A percentile compares a stretch with the other conserved stretches of the same genome.
Conservation (phyloP, 2,113 vertebrate species). For the Larimichthys polyactis region DNA sequence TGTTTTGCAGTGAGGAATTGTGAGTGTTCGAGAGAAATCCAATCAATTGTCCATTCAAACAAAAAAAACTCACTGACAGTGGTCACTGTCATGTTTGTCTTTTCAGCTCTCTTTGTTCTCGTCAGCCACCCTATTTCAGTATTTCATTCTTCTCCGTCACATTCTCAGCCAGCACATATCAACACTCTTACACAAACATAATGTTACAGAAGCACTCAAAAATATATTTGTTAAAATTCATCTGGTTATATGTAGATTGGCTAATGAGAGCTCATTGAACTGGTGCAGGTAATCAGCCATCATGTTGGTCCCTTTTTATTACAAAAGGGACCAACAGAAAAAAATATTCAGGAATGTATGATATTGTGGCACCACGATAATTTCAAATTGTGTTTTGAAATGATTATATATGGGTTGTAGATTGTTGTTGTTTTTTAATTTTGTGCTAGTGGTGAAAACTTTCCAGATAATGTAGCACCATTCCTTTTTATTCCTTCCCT, state of each 20-base stretch:
- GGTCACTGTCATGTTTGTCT: constrained; percentile 34
- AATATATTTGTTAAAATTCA: neutral
- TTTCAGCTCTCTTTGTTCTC: constrained; percentile 34
- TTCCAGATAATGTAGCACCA: neutral
- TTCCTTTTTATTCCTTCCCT: neutral
- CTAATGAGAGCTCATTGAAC: neutral
- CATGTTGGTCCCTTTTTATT: neutral
- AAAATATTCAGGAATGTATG: neutral
- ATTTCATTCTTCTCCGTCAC: neutral
- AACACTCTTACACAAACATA: neutral
- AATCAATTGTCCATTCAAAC: constrained; percentile 57
- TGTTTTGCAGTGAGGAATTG: constrained; percentile 29
- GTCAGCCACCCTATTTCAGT: constrained; percentile 7
- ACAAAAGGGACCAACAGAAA: neutral
- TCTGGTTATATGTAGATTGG: neutral
- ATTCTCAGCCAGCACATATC: neutral
- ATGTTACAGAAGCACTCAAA: neutral
- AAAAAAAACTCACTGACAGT: constrained; percentile 50
- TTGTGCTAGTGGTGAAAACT: neutral
- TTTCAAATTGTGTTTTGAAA: too few species aligned
- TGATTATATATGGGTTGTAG: neutral
- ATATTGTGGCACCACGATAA: neutral
- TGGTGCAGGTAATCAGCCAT: neutral
- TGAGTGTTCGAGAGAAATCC: constrained; percentile 52
- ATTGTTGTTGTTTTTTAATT: neutral